phyloP scores from a whole-genome alignment of 2,113 vertebrate genomes.

The Labrus mixtus region DNA sequence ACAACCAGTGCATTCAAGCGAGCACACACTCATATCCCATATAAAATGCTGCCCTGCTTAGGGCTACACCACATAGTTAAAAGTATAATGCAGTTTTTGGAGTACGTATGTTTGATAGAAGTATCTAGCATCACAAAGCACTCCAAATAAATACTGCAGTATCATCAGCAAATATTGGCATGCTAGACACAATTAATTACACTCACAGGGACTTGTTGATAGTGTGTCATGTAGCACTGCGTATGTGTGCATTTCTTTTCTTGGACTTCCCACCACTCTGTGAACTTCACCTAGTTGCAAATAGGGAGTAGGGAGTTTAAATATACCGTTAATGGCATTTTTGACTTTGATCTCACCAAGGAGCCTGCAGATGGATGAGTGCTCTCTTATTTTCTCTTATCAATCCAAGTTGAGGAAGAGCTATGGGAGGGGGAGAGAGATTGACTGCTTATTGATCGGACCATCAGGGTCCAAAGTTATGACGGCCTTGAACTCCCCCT shows the following conservation, averaged over 20 bases:
- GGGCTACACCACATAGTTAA: conserved; percentile 11
- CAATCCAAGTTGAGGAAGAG: conserved; percentile 26
- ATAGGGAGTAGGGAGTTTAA: conserved; percentile 43
- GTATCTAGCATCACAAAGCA: conserved; percentile 23
- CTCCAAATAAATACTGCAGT: conserved; percentile 40
- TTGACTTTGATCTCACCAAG: conserved; percentile 55
- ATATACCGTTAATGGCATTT: conserved; percentile 71
- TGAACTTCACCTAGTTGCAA: conserved; percentile 62
- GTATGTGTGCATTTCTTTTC: conserved; percentile 29
- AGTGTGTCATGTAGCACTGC: conserved; percentile 35
- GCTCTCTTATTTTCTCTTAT: conserved; percentile 64
- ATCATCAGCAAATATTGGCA: conserved; percentile 56
- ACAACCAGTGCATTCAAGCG: not conserved
- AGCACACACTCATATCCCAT: not conserved
- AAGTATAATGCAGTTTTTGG: not conserved
- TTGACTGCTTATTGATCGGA: conserved; percentile 42
- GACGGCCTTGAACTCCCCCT: conserved; percentile 16
- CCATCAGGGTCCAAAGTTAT: conserved; percentile 26
- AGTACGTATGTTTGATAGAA: conserved; percentile 13
- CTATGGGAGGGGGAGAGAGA: conserved; percentile 27
- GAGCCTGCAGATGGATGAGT: conserved; percentile 57
- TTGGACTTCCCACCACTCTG: conserved; percentile 41
- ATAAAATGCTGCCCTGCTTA: not conserved
- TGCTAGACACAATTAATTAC: conserved; percentile 53
- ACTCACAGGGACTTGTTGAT: conserved; percentile 40